These are phyloP conservation scores for Sipha flava DNA, from an alignment of 1,140 invertebrate genomes.

Conservation along the genomic window DNA sequence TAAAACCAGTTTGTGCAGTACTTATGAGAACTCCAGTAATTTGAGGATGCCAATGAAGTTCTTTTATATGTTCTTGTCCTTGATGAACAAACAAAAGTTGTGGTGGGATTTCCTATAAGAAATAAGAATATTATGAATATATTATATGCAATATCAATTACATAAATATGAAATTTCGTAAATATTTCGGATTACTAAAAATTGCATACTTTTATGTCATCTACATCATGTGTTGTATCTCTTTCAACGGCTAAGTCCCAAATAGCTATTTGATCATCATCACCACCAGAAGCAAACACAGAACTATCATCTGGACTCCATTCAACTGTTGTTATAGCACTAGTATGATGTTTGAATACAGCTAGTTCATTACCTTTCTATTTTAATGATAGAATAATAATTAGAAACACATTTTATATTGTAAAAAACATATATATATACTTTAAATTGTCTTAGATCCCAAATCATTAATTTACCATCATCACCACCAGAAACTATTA, in stretches of 20 bases:
- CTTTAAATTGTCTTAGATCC: constrained; percentile 85
- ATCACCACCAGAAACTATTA: constrained; percentile 89
- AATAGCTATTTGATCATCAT: constrained; percentile 91
- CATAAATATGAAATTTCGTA: too few species aligned
- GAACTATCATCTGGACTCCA: constrained; percentile 91
- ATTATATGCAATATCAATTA: too few species aligned
- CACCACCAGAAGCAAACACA: constrained; percentile 85
- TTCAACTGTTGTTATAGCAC: constrained; percentile 88
- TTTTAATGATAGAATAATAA: background rate
- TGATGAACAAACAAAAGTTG: constrained; percentile 97
- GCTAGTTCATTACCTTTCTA: constrained; percentile 66
- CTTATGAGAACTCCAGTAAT: constrained; percentile 88
- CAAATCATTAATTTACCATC: constrained; percentile 90
- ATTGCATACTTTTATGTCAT: constrained; percentile 47
- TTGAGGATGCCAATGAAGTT: constrained; percentile 97
- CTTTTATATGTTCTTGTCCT: constrained; percentile 96
- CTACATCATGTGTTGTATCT: constrained; percentile 55
- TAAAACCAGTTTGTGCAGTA: constrained; percentile 89
- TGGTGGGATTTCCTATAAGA: constrained; percentile 68
- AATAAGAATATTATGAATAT: constrained; percentile 21
- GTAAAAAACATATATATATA: constrained; percentile 35
- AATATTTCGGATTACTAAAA: too few species aligned
- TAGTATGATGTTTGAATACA: constrained; percentile 86
- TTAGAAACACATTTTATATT: background rate
- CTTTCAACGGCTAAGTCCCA: constrained; percentile 94